Evolutionary conservation across 2,888 invertebrate species (phyloP).

Genomic region (Epiblema foenella): DNA sequence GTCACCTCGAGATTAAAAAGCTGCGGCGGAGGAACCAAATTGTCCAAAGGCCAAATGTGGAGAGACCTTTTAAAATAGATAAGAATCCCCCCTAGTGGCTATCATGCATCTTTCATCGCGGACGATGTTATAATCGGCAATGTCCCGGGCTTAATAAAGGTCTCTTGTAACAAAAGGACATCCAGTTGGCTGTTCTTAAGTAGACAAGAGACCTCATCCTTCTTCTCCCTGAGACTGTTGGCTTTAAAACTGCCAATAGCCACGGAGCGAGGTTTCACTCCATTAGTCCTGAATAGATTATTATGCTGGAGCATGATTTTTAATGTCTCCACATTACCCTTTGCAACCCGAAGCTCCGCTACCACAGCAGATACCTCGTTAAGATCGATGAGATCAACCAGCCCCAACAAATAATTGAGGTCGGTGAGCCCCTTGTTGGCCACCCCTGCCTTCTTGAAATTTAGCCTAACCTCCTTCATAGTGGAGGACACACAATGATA

Average conservation of each 20-base stretch:
- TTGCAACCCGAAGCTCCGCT: background rate
- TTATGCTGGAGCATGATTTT: background rate
- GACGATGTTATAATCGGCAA: conserved; percentile 32
- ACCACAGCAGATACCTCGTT: background rate
- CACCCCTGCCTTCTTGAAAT: no score
- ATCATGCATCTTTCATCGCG: conserved; percentile 25
- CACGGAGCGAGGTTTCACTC: background rate
- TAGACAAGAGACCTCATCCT: conserved; percentile 18
- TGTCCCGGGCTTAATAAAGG: conserved; percentile 26
- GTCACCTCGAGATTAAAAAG: background rate
- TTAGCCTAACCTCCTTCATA: no score
- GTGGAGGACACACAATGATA: no score
- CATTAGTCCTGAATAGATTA: background rate
- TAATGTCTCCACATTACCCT: background rate
- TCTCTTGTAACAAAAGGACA: conserved; percentile 40
- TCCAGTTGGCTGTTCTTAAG: conserved; percentile 28
- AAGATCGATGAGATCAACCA: background rate
- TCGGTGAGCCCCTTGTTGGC: background rate
- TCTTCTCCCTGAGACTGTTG: conserved; percentile 3
- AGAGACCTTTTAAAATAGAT: conserved; percentile 37
- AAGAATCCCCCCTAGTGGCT: conserved; percentile 29
- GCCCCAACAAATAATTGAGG: background rate
- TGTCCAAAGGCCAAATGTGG: background rate
- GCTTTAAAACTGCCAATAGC: background rate
- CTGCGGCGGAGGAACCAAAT: background rate